Base-by-base conservation (phyloP, 2,888 invertebrate species). In the Hartigia nigra region DNA sequence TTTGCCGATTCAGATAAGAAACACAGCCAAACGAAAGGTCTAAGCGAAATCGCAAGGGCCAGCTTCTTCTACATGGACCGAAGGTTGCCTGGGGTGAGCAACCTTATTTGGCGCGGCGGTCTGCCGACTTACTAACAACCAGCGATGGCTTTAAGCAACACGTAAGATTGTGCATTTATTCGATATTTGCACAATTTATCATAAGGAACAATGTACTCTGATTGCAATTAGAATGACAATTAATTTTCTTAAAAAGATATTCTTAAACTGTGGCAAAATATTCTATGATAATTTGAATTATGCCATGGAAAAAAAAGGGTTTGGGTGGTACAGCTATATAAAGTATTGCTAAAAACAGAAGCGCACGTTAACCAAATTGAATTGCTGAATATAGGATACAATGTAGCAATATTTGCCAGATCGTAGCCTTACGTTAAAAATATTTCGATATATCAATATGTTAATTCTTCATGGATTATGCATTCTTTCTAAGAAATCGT, bases 31-130 rank as follows among this genome's bases (percentile, higher is more conserved):
- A 77, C 83, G 82, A 84, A 83, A 84, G 80, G 82, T 83, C 84
- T 78, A 81, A 80, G 75, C 82, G 83, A 84, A 82, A 84, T 83
- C 84, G 81, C 78, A 76, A 83, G 81, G 81, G 80, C 82, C 83
- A 82, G 80, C 77, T 81, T 80, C 79, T 79, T 78, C 81, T 72
- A 69, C 36, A 31, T 74, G 74, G 81, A 77, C 78, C 81, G 76
- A 80, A 83, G 85, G 75, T 81, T 83, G 80, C 70, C 77, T 77
- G 84, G 85, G 87, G 87, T 86, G 86, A 87, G 85, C 80, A 85
- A 87, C 87, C 89, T 86, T 89, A 87, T 89, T 89, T 87, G 87
- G 86, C 82, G 80, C 79, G 83, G 77, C 81, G 76, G 79, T 76
- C 75, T 74, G 81, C 75, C 55, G 81, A 55, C 76, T 77, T 80